Conservation (phyloP, 37 sponge, comb jelly and placozoan species). For the Halichondria panicea region DNA sequence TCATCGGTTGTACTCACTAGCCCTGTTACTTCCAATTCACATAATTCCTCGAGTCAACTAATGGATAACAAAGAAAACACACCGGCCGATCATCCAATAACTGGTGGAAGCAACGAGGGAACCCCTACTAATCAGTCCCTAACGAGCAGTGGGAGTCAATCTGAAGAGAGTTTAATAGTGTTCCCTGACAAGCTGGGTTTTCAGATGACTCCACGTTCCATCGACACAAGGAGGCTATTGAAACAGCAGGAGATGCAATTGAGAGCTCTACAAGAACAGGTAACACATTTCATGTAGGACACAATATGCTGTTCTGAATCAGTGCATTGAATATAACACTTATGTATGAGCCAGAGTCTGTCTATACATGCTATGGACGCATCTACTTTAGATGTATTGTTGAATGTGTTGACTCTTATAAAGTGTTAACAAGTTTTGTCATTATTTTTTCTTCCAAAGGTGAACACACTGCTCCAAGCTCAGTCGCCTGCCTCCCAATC, state of each 20-base stretch:
- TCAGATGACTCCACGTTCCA: neutral
- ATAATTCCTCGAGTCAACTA: neutral
- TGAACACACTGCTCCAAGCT: neutral
- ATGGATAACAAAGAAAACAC: neutral
- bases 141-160: neutral
- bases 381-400: too few relatives aligned
- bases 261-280: conserved; percentile 34
- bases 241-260: conserved; percentile 35
- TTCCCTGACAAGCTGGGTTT: neutral
- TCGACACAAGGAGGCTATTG: conserved; percentile 1
- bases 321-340: neutral
- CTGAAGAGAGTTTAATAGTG: neutral
- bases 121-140: neutral
- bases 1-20: neutral
- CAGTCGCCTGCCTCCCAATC: neutral
- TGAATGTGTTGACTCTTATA: neutral
- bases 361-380: neutral
- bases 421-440: neutral
- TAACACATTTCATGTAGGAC: neutral
- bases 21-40: neutral
- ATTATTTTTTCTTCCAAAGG: neutral
- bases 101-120: neutral
- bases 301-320: neutral
- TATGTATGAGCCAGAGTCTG: neutral
- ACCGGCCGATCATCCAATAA: too few relatives aligned